Conservation (phyloP, 2,797 vertebrate genomes). For the Phataginus tetradactyla region DNA sequence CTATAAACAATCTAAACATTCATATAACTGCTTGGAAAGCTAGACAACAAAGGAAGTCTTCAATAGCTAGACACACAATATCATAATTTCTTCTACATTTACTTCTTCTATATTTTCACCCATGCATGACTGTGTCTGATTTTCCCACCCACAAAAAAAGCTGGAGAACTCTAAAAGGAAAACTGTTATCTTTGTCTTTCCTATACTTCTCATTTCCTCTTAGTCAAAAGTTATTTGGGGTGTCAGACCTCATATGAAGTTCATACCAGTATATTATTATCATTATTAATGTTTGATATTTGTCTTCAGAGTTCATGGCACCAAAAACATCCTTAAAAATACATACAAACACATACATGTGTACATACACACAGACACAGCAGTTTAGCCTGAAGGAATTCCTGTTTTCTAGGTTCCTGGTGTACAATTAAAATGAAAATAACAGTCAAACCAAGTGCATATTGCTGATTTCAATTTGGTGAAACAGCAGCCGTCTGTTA, state of each 20-base stretch:
- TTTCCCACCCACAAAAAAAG: not conserved
- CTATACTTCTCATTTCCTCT: not conserved
- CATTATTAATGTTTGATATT: not conserved
- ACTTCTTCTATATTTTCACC: not conserved
- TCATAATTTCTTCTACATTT: not conserved
- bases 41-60: not conserved
- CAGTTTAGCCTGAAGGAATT: not conserved
- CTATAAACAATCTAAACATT: not conserved
- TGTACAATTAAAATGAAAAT: conserved; percentile 39
- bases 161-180: not conserved
- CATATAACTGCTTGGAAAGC: not conserved
- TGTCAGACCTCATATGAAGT: not conserved
- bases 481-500: conserved; percentile 47
- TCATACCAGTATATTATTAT: not conserved
- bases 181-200: not conserved
- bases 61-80: not conserved
- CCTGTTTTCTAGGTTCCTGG: not conserved
- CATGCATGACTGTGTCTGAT: not conserved
- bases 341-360: not conserved
- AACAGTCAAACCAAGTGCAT: not conserved
- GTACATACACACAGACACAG: not conserved
- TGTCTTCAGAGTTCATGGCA: not conserved
- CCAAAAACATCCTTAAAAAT: not conserved
- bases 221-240: not conserved
- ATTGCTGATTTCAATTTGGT: conserved; percentile 19